These are phyloP conservation scores for Synergus japonicus DNA, from an alignment of 2,888 invertebrate genomes.

Conservation along the genomic window DNA sequence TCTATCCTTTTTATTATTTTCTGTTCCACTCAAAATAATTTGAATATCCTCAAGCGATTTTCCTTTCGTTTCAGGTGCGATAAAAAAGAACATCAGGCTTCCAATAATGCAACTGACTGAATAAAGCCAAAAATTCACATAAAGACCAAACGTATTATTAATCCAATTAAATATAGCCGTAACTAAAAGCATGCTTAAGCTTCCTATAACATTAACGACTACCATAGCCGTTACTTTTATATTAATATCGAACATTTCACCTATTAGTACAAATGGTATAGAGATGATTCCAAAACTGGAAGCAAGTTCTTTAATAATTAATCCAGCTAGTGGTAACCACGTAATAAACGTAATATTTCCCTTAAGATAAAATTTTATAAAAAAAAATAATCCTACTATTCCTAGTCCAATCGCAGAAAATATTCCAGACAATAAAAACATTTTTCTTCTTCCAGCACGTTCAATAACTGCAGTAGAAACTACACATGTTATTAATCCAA, in stretches of 20 bases:
- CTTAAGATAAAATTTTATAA: conserved; percentile 78
- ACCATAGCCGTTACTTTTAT: conserved; percentile 82
- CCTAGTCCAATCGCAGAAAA: conserved; percentile 80
- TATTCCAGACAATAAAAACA: conserved; percentile 81
- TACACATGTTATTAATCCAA: conserved; percentile 80
- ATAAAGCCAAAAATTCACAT: conserved; percentile 81
- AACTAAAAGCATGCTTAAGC: conserved; percentile 81
- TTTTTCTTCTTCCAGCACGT: conserved; percentile 81
- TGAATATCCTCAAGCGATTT: conserved; percentile 82
- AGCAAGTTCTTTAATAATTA: conserved; percentile 82
- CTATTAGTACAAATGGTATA: conserved; percentile 82
- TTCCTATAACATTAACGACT: conserved; percentile 81
- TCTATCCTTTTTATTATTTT: not conserved
- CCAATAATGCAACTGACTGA: conserved; percentile 72
- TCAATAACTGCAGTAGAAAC: conserved; percentile 82
- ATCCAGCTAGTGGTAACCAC: conserved; percentile 81
- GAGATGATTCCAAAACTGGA: conserved; percentile 83
- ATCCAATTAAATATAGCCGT: conserved; percentile 80
- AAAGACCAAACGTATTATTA: conserved; percentile 79
- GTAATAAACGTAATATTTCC: conserved; percentile 78
- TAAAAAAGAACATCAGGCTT: conserved; percentile 78
- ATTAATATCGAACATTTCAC: conserved; percentile 83
- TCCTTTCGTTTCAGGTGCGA: conserved; percentile 82
- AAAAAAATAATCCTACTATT: conserved; percentile 81
- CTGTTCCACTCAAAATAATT: conserved; percentile 57